These are phyloP conservation scores for Serrognathus titanus DNA, from an alignment of 2,888 invertebrate species.

Conservation along the genomic window DNA sequence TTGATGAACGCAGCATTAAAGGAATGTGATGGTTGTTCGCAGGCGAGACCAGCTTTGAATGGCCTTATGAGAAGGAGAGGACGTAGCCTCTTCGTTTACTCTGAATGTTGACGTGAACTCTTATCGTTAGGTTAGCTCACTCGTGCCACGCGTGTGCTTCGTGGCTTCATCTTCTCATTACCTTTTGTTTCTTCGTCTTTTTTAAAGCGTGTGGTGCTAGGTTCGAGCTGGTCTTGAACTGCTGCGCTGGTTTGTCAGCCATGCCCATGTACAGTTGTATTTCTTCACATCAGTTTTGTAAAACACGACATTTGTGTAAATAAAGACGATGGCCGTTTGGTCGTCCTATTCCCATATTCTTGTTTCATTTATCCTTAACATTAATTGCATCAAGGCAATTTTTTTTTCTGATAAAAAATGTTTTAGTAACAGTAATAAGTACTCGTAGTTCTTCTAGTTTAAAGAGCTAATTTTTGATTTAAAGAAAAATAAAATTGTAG, in stretches of 20 bases:
- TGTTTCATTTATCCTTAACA: conserved; percentile 8
- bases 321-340: conserved; percentile 39
- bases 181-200: conserved; percentile 2
- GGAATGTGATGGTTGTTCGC: conserved; percentile 5
- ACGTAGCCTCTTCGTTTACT: conserved; percentile 39
- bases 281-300: conserved; percentile 47
- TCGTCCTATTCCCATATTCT: conserved; percentile 8
- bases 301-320: conserved; percentile 46
- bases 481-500: no score
- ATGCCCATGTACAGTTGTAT: conserved; percentile 28
- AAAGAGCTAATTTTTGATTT: no score
- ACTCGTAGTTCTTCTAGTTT: no score
- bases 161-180: conserved; percentile 23
- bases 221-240: conserved; percentile 44
- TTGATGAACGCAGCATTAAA: not conserved
- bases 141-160: conserved; percentile 27
- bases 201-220: conserved; percentile 15
- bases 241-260: conserved; percentile 16
- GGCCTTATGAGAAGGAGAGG: conserved; percentile 29
- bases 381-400: no score
- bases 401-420: no score
- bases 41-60: conserved; percentile 40
- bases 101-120: conserved; percentile 39
- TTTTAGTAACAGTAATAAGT: no score
- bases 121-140: conserved; percentile 18